Evolutionary conservation across 1,140 invertebrate genomes (phyloP), one percentile per base, ranked within the genome.

Genomic region (Eumeta japonica): DNA sequence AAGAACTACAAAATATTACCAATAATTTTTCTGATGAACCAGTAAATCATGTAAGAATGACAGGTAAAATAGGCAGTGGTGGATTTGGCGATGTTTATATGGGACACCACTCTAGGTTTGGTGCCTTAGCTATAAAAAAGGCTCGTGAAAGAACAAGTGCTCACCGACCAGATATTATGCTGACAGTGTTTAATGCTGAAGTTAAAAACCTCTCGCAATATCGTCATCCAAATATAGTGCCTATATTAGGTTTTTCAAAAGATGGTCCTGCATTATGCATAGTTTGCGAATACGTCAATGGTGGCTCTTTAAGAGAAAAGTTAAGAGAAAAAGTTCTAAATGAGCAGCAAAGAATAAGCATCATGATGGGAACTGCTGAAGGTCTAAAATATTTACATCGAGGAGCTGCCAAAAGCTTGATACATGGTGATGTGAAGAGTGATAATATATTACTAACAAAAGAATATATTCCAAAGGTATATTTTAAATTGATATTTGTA

Each of bases 361-460:
- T 88, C 27, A 77, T 81, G 37, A 42, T 77, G 18, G 85, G 83
- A 13, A 81, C 81, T 14, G 80, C 81, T 2, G 73, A 76, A 49
- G 85, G 81, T 0, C 58, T 85, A 16, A 62, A 75, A 28, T 84
- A 85, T 61, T 70, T 89, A 10, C 86, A 89, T 57, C n/a, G n/a
- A n/a, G n/a, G n/a, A 78, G 76, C 18, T 60, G 47, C 36, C 46
- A 55, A 19, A 51, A 52, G 18, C 33, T 42, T 15, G 10, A 80
- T 89, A 43, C 86, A 90, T 59, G 73, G 86, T 40, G 87, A 90
- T 70, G 80, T 90, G 11, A 89, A 90, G 70, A 83, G 81, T 63
- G 84, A 86, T 1, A 90, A 90, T 67, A 83, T 89, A 59, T 62
- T 89, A 16, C 55, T 89, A 9, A 84, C 85, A 54, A 63, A 63